Evolutionary conservation across 2,113 vertebrate species (phyloP), one percentile per base, ranked within the genome.

Genomic region (Pavo muticus): DNA sequence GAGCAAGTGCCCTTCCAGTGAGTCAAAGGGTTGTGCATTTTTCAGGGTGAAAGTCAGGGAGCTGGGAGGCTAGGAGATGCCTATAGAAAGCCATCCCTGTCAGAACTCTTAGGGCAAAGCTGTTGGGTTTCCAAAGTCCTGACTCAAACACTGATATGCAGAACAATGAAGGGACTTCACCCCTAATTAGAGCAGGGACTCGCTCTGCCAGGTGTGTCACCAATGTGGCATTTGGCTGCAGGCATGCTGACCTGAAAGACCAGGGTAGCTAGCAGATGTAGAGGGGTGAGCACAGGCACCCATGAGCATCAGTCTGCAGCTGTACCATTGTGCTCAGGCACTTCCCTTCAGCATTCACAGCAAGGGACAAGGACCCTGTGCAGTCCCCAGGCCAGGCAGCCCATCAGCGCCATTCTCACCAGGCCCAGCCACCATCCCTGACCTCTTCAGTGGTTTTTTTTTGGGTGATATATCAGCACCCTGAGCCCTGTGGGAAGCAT

Each of bases 251-350:
- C 42, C 52, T 1, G 0, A 78, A 48, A 14, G 42, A 16, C 14
- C 13, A 50, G 56, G 54, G 57, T 16, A 69, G 20, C 1, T 3
- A 45, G 23, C 21, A 21, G 10, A 70, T 3, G 6, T 4, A 35
- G 35, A 1, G 5, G 37, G 39, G 13, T 6, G 2, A 48, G 8
- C n/a, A 52, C 0, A 0, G 24, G 3, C 14, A 2, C 24, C 32
- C 20, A 18, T 30, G 16, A 32, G 29, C 29, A 24, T 27, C 70
- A 87, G 29, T 8, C 15, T 19, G 3, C 37, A 61, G 19, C 52
- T 39, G 30, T 0, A 2, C 52, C 27, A 15, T 7, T 0, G 3
- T 47, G 50, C 14, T 29, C 57, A 20, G 44, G 14, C 0, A 8
- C 48, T 73, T 74, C 88, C 19, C 59, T 30, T 69, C 52, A 69